These are phyloP conservation scores for Chloroclysta siterata DNA, from an alignment of 2,888 invertebrate species.

Conservation along the genomic window DNA sequence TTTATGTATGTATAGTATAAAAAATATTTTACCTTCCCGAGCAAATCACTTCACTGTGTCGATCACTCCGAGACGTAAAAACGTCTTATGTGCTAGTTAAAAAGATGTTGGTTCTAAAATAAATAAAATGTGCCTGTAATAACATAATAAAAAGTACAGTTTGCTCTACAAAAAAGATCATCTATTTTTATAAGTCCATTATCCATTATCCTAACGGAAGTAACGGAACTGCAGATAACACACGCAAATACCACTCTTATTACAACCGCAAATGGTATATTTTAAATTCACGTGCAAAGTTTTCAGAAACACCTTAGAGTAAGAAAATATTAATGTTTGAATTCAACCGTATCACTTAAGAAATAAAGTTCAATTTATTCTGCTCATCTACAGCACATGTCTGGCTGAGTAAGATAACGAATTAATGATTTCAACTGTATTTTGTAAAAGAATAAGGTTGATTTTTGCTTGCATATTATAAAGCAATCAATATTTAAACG, in stretches of 20 bases:
- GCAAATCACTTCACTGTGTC: no score
- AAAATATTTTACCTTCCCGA: no score
- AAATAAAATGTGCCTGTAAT: neutral
- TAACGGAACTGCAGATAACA: slow-evolving; percentile 11
- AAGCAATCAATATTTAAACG: slow-evolving; percentile 18
- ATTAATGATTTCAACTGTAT: neutral
- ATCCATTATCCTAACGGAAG: slow-evolving; percentile 14
- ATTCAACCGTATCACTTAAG: neutral
- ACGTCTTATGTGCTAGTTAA: no score
- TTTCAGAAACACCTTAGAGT: neutral
- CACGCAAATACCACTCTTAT: neutral
- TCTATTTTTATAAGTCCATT: slow-evolving; percentile 17
- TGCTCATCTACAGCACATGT: neutral
- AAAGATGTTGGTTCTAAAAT: no score
- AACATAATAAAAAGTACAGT: neutral
- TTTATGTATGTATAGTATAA: no score
- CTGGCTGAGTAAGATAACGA: neutral
- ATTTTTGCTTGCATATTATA: neutral
- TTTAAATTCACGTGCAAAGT: slow-evolving; percentile 1
- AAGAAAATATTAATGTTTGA: neutral
- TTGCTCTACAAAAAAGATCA: slow-evolving; percentile 1
- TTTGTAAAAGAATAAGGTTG: neutral
- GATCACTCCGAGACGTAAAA: neutral
- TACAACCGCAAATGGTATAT: neutral
- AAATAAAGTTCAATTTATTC: neutral